Percentiles rank a stretch among this genome's conserved stretches.
phyloP scores from a whole-genome alignment of 2,797 vertebrate genomes.

The Echiichthys vipera region DNA sequence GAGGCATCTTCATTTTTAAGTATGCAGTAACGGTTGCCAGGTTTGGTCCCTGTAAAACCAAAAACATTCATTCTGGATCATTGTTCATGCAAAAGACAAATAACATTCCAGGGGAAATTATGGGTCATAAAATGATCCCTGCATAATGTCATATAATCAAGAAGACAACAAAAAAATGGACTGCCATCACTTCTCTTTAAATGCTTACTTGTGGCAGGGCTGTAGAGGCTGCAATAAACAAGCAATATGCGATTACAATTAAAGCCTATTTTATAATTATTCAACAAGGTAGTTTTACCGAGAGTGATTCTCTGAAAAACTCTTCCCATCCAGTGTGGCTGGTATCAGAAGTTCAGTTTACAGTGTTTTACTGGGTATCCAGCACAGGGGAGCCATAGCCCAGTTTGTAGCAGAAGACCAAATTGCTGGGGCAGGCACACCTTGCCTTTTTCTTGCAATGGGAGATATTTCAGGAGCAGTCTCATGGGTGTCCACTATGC shows the following conservation, averaged over 20 bases:
- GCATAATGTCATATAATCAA: constrained; percentile 1
- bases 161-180: not conserved
- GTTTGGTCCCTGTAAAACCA: constrained; percentile 70
- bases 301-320: not conserved
- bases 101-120: not conserved
- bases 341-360: not conserved
- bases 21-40: constrained; percentile 53
- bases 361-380: not conserved
- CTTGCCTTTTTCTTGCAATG: not conserved
- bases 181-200: constrained; percentile 2
- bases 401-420: constrained; percentile 5
- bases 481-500: constrained; percentile 8
- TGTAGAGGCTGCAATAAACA: constrained; percentile 4
- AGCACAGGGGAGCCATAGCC: not conserved
- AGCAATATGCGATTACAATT: constrained; percentile 12
- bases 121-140: not conserved
- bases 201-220: not conserved
- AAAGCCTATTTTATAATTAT: constrained; percentile 3
- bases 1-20: constrained; percentile 63
- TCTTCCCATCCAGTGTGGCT: not conserved
- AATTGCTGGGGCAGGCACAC: constrained; percentile 5
- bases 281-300: not conserved
- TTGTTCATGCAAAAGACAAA: constrained; percentile 4
- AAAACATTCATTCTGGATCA: constrained; percentile 17
- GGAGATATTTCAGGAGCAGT: constrained; percentile 12